A percentile compares a stretch with the other conserved stretches of the same genome.
Conservation (phyloP, 1,140 invertebrate species). For the Pemphigus obesinymphae region DNA sequence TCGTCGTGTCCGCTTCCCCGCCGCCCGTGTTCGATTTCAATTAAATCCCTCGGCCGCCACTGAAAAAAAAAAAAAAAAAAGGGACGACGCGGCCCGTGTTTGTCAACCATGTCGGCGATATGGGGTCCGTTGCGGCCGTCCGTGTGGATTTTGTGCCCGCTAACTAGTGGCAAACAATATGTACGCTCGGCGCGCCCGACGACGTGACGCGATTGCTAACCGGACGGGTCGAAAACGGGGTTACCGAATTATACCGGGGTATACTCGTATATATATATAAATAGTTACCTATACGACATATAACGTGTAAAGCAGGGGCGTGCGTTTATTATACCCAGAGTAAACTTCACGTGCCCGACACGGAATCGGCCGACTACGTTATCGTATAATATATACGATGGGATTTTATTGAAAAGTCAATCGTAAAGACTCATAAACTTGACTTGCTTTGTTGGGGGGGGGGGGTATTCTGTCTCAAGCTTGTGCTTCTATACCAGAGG, state of each 20-base stretch:
- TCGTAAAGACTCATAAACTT: no score
- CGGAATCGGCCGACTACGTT: neutral
- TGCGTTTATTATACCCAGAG: no score
- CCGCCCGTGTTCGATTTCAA: constrained; percentile 15
- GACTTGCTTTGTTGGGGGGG: no score
- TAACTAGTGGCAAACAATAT: constrained; percentile 39
- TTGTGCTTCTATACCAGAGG: no score
- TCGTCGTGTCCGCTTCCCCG: neutral
- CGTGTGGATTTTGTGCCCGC: constrained; percentile 24
- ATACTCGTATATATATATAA: no score
- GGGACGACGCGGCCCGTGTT: constrained; percentile 3
- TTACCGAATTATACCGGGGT: neutral
- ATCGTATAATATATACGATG: neutral
- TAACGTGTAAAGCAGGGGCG: no score
- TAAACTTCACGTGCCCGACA: neutral
- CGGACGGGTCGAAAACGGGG: constrained; percentile 8
- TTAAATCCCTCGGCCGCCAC: neutral
- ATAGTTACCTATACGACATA: no score
- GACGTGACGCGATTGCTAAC: constrained; percentile 38
- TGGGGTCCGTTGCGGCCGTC: neutral
- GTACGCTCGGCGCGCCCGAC: neutral
- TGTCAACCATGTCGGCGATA: neutral
- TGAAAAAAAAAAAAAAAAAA: neutral
- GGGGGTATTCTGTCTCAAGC: no score
- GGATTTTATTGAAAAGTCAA: no score